Evolutionary conservation across 2,888 invertebrate species (phyloP).

Genomic region (Tinea trinotella): DNA sequence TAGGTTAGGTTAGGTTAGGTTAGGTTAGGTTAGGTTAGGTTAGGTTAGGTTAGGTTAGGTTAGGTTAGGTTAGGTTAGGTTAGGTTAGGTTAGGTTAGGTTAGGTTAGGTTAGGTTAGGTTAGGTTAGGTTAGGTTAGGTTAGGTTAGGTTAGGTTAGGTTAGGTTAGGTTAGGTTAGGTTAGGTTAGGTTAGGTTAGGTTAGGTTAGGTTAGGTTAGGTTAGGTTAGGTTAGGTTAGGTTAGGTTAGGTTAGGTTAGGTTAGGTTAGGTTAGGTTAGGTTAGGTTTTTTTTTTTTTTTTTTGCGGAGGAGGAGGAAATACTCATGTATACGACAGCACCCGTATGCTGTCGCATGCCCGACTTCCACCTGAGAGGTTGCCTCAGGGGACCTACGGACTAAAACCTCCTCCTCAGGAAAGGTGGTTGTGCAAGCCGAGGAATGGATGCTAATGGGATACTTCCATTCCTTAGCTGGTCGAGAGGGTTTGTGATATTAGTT

Average conservation of each 20-base stretch:
- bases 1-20: neutral
- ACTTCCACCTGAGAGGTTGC: too few species aligned
- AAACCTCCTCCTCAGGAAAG: too few species aligned
- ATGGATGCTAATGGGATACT: too few species aligned
- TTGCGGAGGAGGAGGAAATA: too few species aligned
- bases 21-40: neutral
- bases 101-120: neutral
- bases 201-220: slow-evolving; percentile 17
- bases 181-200: slow-evolving; percentile 20
- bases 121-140: neutral
- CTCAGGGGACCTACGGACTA: too few species aligned
- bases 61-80: neutral
- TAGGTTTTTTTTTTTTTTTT: too few species aligned
- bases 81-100: neutral
- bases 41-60: neutral
- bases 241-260: slow-evolving; percentile 19
- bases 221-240: slow-evolving; percentile 19
- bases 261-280: slow-evolving; percentile 1
- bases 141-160: neutral
- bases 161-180: neutral
- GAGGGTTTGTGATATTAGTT: too few species aligned
- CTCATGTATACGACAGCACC: too few species aligned
- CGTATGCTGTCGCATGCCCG: too few species aligned
- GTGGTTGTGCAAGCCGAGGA: too few species aligned
- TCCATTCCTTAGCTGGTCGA: too few species aligned